These are phyloP conservation scores for Papilio demoleus DNA, from an alignment of 2,888 invertebrate genomes.

Conservation along the genomic window DNA sequence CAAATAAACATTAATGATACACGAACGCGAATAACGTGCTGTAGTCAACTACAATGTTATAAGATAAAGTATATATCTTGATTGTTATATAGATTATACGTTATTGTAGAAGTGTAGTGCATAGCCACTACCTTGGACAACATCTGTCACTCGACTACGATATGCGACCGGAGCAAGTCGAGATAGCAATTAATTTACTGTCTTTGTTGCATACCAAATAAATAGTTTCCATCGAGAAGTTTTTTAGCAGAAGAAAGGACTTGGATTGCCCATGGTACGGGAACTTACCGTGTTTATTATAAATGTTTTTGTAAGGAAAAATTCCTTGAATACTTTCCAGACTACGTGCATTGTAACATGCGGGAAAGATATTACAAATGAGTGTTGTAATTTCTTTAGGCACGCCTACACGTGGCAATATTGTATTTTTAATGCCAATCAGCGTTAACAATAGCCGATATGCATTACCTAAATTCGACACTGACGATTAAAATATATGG, in stretches of 20 bases:
- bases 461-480: slow-evolving; percentile 27
- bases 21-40: not conserved
- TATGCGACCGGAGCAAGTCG: not conserved
- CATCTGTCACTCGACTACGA: not conserved
- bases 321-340: slow-evolving; percentile 3
- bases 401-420: slow-evolving; percentile 8
- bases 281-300: not conserved
- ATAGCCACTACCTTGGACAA: not conserved
- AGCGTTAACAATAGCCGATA: slow-evolving; percentile 19
- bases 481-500: slow-evolving; percentile 12
- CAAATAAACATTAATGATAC: slow-evolving; percentile 2
- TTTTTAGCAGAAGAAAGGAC: not conserved
- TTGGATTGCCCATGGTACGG: not conserved
- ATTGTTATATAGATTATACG: not conserved
- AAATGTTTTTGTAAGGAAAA: slow-evolving; percentile 11
- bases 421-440: slow-evolving; percentile 8
- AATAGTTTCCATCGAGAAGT: not conserved
- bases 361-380: not conserved
- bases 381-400: not conserved
- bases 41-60: not conserved
- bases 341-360: not conserved
- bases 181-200: slow-evolving; percentile 1
- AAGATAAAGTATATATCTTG: not conserved
- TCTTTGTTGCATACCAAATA: not conserved
- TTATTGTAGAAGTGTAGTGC: not conserved